Conservation (phyloP, 2,113 vertebrate genomes). For the Chlorodrepanis virens region DNA sequence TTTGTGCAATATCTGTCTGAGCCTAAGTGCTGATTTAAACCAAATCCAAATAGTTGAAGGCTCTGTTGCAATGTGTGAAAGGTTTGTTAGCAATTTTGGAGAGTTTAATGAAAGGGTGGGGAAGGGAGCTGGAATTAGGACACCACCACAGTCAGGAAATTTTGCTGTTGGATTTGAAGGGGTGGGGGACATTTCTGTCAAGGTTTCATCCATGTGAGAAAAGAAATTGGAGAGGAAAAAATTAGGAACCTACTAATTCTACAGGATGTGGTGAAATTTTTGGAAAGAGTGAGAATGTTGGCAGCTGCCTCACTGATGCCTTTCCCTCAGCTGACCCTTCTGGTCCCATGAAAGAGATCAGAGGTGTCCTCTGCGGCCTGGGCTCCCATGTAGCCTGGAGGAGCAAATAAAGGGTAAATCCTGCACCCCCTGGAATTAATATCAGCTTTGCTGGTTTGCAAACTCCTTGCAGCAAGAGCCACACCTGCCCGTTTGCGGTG, state of each 20-base stretch:
- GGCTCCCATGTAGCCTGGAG: neutral
- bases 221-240: neutral
- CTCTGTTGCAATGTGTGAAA: neutral
- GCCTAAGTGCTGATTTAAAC: neutral
- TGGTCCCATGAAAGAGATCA: neutral
- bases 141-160: neutral
- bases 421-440: neutral
- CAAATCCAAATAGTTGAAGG: neutral
- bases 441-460: neutral
- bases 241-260: neutral
- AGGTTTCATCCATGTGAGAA: neutral
- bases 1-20: neutral
- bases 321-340: neutral
- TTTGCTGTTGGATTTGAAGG: neutral
- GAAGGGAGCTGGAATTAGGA: neutral
- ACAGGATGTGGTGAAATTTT: neutral
- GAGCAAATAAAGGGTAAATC: neutral
- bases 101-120: neutral
- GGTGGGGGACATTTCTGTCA: neutral
- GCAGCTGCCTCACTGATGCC: neutral
- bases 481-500: rapidly evolving
- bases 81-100: neutral
- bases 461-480: neutral
- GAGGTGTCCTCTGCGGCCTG: neutral
- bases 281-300: neutral